A percentile compares a stretch with the other conserved stretches of the same genome.
These are phyloP conservation scores for Selene dorsalis DNA, from an alignment of 2,797 vertebrate genomes.

Conservation along the genomic window DNA sequence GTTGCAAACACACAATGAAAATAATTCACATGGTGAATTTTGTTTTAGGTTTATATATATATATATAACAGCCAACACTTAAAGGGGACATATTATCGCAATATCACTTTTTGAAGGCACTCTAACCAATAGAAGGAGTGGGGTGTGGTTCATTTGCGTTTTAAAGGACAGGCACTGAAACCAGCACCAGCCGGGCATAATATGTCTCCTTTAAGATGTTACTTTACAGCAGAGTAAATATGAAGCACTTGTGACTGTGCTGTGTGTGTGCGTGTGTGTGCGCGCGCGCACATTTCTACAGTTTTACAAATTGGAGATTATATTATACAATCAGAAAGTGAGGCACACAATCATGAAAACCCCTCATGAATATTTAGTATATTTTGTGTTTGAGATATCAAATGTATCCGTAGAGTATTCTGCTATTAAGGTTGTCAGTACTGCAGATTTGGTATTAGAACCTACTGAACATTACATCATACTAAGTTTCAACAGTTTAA, in stretches of 20 bases:
- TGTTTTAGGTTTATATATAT: background rate
- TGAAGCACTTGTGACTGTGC: constrained; percentile 19
- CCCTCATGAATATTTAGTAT: background rate
- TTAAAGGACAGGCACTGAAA: no score
- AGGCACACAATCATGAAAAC: background rate
- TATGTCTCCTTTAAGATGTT: no score
- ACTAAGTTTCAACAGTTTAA: background rate
- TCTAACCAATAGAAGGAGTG: no score
- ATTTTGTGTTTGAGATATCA: background rate
- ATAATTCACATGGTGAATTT: background rate
- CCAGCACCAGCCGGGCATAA: no score
- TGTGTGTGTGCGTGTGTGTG: background rate
- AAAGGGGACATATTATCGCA: no score
- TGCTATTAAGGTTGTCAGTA: background rate
- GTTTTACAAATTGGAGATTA: background rate
- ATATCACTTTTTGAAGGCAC: no score
- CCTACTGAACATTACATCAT: background rate
- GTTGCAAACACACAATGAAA: constrained; percentile 8
- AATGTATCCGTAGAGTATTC: background rate
- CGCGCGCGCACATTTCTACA: no score
- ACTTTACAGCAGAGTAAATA: constrained; percentile 25
- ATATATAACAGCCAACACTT: background rate
- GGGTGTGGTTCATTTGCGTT: no score
- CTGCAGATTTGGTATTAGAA: background rate
- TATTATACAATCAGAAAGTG: background rate